A percentile compares a stretch with the other conserved stretches of the same genome.
Evolutionary conservation across 2,888 invertebrate genomes (phyloP).

Genomic region (Metalampra italica): DNA sequence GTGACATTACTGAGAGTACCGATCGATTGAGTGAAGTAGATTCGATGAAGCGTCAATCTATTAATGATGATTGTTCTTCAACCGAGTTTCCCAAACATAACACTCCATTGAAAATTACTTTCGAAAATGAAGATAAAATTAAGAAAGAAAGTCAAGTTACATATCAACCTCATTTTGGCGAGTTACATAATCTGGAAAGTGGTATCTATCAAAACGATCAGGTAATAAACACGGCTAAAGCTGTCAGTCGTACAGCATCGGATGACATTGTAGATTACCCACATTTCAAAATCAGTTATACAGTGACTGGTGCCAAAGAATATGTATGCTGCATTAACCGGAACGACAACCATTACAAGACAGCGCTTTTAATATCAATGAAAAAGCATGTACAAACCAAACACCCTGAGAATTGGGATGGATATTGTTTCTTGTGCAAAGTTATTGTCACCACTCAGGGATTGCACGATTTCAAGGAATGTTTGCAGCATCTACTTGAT

Average conservation of each 20-base stretch:
- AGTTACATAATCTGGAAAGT: background rate
- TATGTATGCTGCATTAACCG: constrained; percentile 65
- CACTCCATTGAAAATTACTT: constrained; percentile 53
- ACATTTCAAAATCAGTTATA: constrained; percentile 54
- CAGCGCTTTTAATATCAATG: constrained; percentile 59
- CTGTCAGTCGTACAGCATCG: constrained; percentile 6
- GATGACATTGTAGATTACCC: constrained; percentile 38
- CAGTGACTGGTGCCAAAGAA: constrained; percentile 49
- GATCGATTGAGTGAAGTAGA: constrained; percentile 17
- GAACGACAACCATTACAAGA: constrained; percentile 52
- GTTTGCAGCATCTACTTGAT: constrained; percentile 61
- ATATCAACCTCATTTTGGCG: constrained; percentile 9
- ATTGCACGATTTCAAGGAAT: constrained; percentile 50
- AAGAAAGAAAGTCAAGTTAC: constrained; percentile 11
- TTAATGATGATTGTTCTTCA: background rate
- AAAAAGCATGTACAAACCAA: constrained; percentile 64
- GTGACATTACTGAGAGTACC: constrained; percentile 28
- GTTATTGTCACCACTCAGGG: constrained; percentile 63
- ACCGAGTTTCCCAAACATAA: constrained; percentile 8
- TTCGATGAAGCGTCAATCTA: constrained; percentile 1
- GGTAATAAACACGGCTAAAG: background rate
- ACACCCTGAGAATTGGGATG: constrained; percentile 73
- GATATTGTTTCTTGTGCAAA: constrained; percentile 74
- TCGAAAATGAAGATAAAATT: constrained; percentile 46
- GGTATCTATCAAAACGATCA: constrained; percentile 6